Conservation (phyloP, 2,113 vertebrate genomes). For the Cnemophilus loriae region DNA sequence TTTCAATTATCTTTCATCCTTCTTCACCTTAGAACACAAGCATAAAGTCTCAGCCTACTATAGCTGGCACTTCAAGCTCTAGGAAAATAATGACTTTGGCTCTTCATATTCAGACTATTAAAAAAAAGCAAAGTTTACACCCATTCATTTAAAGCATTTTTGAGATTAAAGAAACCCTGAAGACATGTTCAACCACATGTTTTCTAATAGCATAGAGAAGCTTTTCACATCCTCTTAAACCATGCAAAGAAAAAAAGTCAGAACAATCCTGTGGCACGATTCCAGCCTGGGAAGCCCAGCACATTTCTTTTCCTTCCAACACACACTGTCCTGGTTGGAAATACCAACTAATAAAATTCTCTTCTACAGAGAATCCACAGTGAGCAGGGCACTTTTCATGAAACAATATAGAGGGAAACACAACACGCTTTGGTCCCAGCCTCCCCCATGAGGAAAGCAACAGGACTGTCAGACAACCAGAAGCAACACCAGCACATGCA, state of each 20-base stretch:
- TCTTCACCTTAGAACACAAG: conserved; percentile 70
- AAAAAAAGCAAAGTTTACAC: conserved; percentile 68
- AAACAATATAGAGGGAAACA: background rate
- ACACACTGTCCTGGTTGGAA: background rate
- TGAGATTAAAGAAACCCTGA: conserved; percentile 72
- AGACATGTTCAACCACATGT: conserved; percentile 62
- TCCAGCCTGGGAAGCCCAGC: background rate
- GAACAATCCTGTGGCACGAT: background rate
- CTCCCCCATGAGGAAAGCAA: background rate
- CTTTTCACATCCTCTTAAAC: conserved; percentile 39
- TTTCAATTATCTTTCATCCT: conserved; percentile 63
- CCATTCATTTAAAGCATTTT: conserved; percentile 69
- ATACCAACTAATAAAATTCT: conserved; percentile 29
- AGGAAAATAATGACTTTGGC: conserved; percentile 75
- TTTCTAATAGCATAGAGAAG: conserved; percentile 60
- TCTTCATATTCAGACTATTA: conserved; percentile 65
- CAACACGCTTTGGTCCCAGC: background rate
- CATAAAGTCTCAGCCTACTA: conserved; percentile 61
- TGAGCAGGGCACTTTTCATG: background rate
- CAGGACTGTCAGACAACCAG: background rate
- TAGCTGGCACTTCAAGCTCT: conserved; percentile 67
- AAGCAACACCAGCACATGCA: background rate
- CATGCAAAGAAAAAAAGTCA: background rate
- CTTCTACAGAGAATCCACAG: background rate
- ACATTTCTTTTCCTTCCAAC: background rate